These are phyloP conservation scores for Phrynocephalus forsythii DNA, from an alignment of 2,797 vertebrate species.

Conservation along the genomic window DNA sequence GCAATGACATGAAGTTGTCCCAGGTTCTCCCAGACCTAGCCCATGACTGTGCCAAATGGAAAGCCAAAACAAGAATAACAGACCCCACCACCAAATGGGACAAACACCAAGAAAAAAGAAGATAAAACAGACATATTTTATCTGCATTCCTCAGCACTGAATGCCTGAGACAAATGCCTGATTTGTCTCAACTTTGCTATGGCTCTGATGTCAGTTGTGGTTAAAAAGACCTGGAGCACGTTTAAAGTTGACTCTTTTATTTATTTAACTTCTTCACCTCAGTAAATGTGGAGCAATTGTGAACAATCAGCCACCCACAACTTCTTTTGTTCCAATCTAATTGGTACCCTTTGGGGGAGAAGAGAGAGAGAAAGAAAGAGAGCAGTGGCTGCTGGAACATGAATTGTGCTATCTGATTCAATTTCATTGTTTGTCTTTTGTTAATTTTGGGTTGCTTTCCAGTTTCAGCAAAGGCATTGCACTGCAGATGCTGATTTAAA, in stretches of 20 bases:
- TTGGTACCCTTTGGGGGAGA: constrained; percentile 47
- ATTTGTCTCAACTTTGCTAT: too few relatives aligned
- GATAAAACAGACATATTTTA: too few relatives aligned
- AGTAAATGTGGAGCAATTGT: constrained; percentile 69
- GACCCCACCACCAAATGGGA: too few relatives aligned
- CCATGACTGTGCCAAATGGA: too few relatives aligned
- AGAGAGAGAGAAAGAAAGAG: too few relatives aligned
- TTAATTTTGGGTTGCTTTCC: constrained; percentile 24
- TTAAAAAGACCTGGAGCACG: constrained; percentile 60
- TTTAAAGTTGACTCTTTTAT: constrained; percentile 62
- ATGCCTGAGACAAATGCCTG: too few relatives aligned
- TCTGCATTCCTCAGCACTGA: too few relatives aligned
- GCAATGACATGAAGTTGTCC: too few relatives aligned
- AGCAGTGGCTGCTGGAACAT: constrained; percentile 57
- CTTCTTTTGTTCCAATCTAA: constrained; percentile 65
- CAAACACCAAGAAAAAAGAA: too few relatives aligned
- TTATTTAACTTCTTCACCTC: constrained; percentile 63
- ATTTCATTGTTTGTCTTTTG: constrained; percentile 30
- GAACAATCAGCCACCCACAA: constrained; percentile 59
- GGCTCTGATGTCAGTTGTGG: constrained; percentile 32
- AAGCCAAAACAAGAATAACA: too few relatives aligned
- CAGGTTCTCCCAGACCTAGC: too few relatives aligned
- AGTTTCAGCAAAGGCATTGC: rapidly evolving
- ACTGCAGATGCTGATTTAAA: constrained; percentile 12
- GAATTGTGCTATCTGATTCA: constrained; percentile 38